Evolutionary conservation across 2,113 vertebrate genomes (phyloP).

Genomic region (Heterotilapia buettikoferi): DNA sequence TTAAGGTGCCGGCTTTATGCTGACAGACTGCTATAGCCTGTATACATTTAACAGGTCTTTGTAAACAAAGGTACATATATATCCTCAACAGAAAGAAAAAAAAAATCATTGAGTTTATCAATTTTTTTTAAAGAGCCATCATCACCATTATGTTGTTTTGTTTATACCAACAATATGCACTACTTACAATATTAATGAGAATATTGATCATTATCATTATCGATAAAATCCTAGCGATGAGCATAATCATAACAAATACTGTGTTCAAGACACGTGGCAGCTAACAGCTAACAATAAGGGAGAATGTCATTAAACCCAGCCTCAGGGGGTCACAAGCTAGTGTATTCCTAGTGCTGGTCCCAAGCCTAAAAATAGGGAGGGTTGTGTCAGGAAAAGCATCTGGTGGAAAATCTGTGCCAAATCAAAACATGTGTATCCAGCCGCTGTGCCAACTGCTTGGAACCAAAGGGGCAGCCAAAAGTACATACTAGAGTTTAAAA

Average conservation of each 20-base stretch:
- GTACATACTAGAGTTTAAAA: not conserved
- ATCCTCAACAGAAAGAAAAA: not conserved
- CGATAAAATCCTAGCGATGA: fast-evolving
- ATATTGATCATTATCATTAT: not conserved
- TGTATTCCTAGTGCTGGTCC: not conserved
- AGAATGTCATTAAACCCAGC: not conserved
- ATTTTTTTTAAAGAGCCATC: not conserved
- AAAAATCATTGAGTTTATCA: not conserved
- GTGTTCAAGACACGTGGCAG: not conserved
- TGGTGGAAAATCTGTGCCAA: not conserved
- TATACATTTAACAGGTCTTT: not conserved
- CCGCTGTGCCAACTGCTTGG: not conserved
- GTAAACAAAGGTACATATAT: not conserved
- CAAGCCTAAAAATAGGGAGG: not conserved
- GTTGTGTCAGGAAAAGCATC: not conserved
- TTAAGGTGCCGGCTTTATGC: not conserved
- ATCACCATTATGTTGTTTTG: not conserved
- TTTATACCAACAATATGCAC: not conserved
- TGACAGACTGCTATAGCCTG: not conserved
- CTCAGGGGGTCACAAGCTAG: not conserved
- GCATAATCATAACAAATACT: not conserved
- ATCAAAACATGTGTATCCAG: not conserved
- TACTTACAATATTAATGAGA: not conserved
- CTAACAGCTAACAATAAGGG: not conserved
- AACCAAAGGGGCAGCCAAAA: not conserved